phyloP scores from a whole-genome alignment of 2,113 vertebrate genomes.

The Gasterosteus nipponicus region DNA sequence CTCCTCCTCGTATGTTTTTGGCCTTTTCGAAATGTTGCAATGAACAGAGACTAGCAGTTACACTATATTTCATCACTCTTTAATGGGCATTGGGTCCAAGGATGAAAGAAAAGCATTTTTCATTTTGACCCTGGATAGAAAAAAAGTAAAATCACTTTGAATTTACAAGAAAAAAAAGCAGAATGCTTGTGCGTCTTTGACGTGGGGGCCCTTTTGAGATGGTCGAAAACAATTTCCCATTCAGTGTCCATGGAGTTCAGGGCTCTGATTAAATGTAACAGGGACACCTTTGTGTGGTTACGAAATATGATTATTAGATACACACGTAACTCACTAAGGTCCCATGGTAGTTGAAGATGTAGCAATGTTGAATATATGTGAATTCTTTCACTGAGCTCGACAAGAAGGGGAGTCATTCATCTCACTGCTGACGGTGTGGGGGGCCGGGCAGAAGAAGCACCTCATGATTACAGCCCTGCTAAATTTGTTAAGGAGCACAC shows the following conservation, averaged over 20 bases:
- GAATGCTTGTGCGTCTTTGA: neutral
- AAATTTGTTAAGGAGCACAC: slow-evolving; percentile 14
- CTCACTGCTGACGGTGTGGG: slow-evolving; percentile 1
- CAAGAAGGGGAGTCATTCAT: slow-evolving; percentile 12
- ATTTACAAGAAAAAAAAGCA: slow-evolving; percentile 15
- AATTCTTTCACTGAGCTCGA: slow-evolving; percentile 5
- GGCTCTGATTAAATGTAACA: neutral
- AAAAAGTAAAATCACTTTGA: slow-evolving; percentile 29
- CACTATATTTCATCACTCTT: slow-evolving; percentile 71
- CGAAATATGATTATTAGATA: slow-evolving; percentile 5
- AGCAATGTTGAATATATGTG: slow-evolving; percentile 5
- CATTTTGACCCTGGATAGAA: slow-evolving; percentile 33
- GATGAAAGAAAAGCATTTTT: slow-evolving; percentile 52
- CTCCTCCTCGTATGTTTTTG: slow-evolving; percentile 4
- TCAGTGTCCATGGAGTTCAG: slow-evolving; percentile 5
- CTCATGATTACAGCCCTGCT: slow-evolving; percentile 14
- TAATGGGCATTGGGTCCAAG: slow-evolving; percentile 50
- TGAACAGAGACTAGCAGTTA: slow-evolving; percentile 36
- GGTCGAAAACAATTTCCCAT: slow-evolving; percentile 29
- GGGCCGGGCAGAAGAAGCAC: neutral
- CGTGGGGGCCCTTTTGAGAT: slow-evolving; percentile 21
- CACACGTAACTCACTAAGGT: neutral
- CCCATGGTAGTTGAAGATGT: neutral
- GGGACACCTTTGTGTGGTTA: neutral
- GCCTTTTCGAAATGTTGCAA: slow-evolving; percentile 30